Percentiles rank a stretch among this genome's conserved stretches.
These are phyloP conservation scores for Nemotelus nigrinus DNA, from an alignment of 2,888 invertebrate species.

Conservation along the genomic window DNA sequence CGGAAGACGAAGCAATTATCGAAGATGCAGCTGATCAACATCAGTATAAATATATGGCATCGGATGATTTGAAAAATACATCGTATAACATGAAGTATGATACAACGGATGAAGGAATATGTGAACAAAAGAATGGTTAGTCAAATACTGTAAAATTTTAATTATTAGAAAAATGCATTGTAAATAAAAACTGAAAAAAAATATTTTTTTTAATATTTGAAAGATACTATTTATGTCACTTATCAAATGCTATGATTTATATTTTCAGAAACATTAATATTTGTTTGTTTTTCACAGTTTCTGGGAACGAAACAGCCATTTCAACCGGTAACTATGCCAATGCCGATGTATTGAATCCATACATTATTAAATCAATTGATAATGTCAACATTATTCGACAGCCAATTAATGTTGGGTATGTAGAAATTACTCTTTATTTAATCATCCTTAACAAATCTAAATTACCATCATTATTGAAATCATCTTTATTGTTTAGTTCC, in stretches of 20 bases:
- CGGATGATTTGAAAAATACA: constrained; percentile 81
- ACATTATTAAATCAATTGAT: constrained; percentile 64
- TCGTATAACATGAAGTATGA: constrained; percentile 79
- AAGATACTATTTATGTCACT: background rate
- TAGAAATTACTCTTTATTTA: constrained; percentile 47
- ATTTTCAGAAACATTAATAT: constrained; percentile 10
- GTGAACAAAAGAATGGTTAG: constrained; percentile 39
- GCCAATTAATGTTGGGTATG: constrained; percentile 74
- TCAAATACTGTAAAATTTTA: background rate
- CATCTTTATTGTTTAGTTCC: background rate
- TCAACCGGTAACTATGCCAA: constrained; percentile 51
- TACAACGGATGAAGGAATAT: constrained; percentile 68
- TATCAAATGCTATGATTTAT: constrained; percentile 6
- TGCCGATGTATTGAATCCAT: constrained; percentile 60
- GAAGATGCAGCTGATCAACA: constrained; percentile 71
- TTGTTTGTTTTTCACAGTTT: constrained; percentile 25
- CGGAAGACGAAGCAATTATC: constrained; percentile 93
- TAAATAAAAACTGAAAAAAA: constrained; percentile 15
- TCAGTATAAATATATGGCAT: constrained; percentile 82
- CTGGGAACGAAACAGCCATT: constrained; percentile 52
- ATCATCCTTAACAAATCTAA: too few relatives aligned
- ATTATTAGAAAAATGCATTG: background rate
- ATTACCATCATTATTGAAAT: background rate
- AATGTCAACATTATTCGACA: constrained; percentile 72
- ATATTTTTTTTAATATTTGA: background rate